Evolutionary conservation across 1,140 invertebrate species (phyloP), one percentile per base, ranked within the genome.

Genomic region (Polypedilum vanderplanki): DNA sequence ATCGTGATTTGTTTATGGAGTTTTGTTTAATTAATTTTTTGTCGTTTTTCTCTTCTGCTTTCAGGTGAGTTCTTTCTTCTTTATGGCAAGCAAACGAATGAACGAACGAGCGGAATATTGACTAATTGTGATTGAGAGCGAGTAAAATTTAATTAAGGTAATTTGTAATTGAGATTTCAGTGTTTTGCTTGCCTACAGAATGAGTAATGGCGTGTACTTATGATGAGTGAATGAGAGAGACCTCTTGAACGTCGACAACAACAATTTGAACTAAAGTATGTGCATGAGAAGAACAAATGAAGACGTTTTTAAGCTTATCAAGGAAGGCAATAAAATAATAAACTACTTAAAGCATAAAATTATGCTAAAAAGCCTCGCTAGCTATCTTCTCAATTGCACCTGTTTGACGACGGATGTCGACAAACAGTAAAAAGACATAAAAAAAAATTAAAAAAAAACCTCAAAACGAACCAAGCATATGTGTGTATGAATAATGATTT

Each of bases 341-440:
- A 57, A 57, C 46, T 57, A 57, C n/a, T 57, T 15, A 57, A 57
- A 57, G 46, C 46, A 57, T 57, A 57, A 57, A 57, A 57, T 57
- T 57, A 57, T 57, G 46, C 46, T 57, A 57, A 57, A 57, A 57
- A 57, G 46, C 46, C 46, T 57, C 24, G 5, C 24, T 33, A 1
- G 24, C 1, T 33, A 33, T 33, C 24, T 33, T 33, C 46, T 57
- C 4, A 57, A 57, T 57, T 57, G 46, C 46, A 57, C 46, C 46
- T 57, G 46, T 57, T 57, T 33, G 24, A 33, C 46, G 15, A n/a
- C 46, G 46, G 46, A 57, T 57, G 46, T 57, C 46, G 46, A 57
- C 46, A 57, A n/a, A 57, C 46, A 33, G 24, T 33, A 33, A 33
- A 33, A 33, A 33, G 24, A 57, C 12, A 57, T 46, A 12, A 46